These are phyloP conservation scores for Heliconius himera DNA, from an alignment of 1,140 invertebrate species.

Conservation along the genomic window DNA sequence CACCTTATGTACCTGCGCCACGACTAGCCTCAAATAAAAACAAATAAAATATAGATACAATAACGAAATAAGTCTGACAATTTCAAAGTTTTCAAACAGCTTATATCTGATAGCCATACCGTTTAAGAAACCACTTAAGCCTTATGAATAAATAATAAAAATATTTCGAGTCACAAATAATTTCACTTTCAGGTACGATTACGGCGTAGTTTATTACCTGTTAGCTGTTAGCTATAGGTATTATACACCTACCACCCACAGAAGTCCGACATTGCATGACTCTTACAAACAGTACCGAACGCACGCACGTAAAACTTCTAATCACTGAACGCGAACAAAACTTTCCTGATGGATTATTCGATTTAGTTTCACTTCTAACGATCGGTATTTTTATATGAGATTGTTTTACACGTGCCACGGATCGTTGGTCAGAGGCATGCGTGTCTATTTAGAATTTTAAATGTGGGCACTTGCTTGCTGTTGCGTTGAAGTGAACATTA, in stretches of 20 bases:
- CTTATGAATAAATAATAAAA: constrained; percentile 29
- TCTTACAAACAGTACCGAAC: constrained; percentile 51
- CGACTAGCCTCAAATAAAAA: too few species aligned
- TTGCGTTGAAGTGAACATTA: background rate
- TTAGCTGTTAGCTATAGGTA: constrained; percentile 44
- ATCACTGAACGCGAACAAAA: constrained; percentile 66
- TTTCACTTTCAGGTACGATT: constrained; percentile 59
- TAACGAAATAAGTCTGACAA: too few species aligned
- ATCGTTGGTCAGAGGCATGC: constrained; percentile 32
- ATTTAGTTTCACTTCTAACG: constrained; percentile 77
- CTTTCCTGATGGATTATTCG: constrained; percentile 72
- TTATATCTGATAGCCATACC: background rate
- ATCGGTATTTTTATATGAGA: constrained; percentile 44
- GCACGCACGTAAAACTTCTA: constrained; percentile 66
- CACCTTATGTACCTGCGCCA: too few species aligned
- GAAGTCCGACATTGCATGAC: constrained; percentile 54
- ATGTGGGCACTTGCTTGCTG: background rate
- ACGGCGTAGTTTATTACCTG: constrained; percentile 24
- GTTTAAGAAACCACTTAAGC: background rate
- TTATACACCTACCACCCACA: constrained; percentile 14
- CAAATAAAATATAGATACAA: too few species aligned
- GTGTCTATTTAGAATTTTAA: constrained; percentile 29
- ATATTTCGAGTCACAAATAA: constrained; percentile 38
- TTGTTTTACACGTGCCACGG: constrained; percentile 34
- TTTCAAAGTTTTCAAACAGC: background rate